A percentile compares a stretch with the other conserved stretches of the same genome.
phyloP scores from a whole-genome alignment of 2,113 vertebrate genomes.

The Phyllopteryx taeniolatus region DNA sequence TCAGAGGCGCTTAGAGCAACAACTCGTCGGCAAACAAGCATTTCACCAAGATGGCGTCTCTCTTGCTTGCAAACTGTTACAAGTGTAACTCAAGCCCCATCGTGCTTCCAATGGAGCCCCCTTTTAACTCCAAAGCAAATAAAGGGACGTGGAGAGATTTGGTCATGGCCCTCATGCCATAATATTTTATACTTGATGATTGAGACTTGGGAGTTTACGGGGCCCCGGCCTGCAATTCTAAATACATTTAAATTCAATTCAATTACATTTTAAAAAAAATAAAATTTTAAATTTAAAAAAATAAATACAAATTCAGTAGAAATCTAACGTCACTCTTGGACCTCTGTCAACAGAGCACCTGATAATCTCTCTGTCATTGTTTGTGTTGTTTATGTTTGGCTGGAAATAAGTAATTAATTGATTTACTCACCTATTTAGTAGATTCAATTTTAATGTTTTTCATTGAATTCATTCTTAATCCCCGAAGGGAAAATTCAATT shows the following conservation, averaged over 20 bases:
- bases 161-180: conserved; percentile 47
- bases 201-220: conserved; percentile 57
- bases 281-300: no score
- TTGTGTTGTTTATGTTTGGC: conserved; percentile 49
- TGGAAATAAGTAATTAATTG: conserved; percentile 46
- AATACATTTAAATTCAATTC: no score
- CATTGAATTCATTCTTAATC: neutral
- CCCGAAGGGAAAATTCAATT: no score
- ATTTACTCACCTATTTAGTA: conserved; percentile 38
- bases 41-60: conserved; percentile 55
- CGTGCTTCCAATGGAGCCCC: conserved; percentile 24
- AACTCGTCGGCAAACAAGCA: conserved; percentile 60
- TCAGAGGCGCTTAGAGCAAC: conserved; percentile 65
- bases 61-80: conserved; percentile 47
- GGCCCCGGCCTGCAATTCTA: conserved; percentile 12
- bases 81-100: conserved; percentile 52
- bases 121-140: conserved; percentile 67
- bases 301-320: conserved; percentile 60
- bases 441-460: conserved; percentile 1
- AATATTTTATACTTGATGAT: conserved; percentile 72
- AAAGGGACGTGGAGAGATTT: conserved; percentile 59
- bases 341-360: conserved; percentile 67
- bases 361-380: conserved; percentile 48
- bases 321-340: conserved; percentile 56
- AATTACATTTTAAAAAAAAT: no score